Conservation (phyloP, 2,113 vertebrate species). For the Pterocles burchelli region DNA sequence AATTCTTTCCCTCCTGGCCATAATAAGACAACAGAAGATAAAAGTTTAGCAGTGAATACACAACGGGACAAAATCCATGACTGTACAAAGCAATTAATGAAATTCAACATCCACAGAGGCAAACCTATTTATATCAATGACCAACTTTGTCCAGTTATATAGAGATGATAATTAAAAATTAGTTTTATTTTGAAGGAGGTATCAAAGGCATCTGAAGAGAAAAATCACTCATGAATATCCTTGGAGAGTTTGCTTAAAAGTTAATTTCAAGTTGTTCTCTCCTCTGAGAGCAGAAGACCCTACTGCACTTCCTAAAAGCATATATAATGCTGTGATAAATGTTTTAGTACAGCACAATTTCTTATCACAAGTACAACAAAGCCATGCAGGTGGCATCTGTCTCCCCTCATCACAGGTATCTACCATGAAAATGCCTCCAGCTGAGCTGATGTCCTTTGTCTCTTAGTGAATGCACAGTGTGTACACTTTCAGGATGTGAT, state of each 20-base stretch:
- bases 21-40: background rate
- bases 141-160: background rate
- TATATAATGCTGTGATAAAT: background rate
- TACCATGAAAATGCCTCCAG: background rate
- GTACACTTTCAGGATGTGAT: background rate
- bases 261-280: background rate
- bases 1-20: background rate
- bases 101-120: background rate
- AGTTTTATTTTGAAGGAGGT: background rate
- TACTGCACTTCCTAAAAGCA: background rate
- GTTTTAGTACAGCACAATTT: background rate
- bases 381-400: background rate
- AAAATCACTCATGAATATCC: background rate
- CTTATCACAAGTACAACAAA: background rate
- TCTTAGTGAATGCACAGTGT: background rate
- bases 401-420: background rate
- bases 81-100: background rate
- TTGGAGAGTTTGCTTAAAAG: background rate
- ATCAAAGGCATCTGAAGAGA: background rate
- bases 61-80: accelerated
- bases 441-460: background rate
- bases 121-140: background rate
- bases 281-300: background rate
- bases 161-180: background rate
- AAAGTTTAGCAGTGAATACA: background rate